These are phyloP conservation scores for Mesitornis unicolor DNA, from an alignment of 2,113 vertebrate genomes.

Conservation along the genomic window DNA sequence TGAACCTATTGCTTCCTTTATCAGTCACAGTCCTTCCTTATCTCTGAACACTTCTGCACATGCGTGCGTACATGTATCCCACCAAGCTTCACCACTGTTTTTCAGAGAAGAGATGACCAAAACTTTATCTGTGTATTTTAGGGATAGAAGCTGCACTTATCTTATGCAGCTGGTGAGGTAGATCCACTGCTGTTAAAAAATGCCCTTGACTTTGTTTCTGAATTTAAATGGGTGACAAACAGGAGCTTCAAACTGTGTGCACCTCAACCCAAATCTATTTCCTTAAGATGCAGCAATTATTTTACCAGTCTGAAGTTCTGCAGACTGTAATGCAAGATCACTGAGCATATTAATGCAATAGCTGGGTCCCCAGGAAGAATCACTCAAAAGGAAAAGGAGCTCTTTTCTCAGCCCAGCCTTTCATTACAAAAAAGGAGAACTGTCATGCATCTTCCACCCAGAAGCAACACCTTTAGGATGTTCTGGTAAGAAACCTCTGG, in stretches of 20 bases:
- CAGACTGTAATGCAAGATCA: not conserved
- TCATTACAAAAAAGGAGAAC: not conserved
- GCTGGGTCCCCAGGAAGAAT: not conserved
- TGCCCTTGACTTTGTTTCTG: not conserved
- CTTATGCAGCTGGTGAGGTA: not conserved
- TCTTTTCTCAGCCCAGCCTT: not conserved
- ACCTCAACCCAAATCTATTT: not conserved
- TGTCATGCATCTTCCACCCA: not conserved
- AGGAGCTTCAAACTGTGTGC: not conserved
- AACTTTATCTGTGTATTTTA: not conserved
- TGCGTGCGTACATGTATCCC: not conserved
- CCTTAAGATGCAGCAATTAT: not conserved
- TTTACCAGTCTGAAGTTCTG: not conserved
- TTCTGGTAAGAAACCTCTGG: not conserved
- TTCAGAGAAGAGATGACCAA: not conserved
- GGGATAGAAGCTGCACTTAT: not conserved
- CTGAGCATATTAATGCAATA: not conserved
- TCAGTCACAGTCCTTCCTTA: not conserved
- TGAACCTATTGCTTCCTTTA: not conserved
- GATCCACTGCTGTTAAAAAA: not conserved
- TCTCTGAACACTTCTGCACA: not conserved
- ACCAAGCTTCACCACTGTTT: not conserved
- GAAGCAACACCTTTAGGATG: not conserved
- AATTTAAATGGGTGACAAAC: not conserved
- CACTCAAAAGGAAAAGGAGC: not conserved